Evolutionary conservation across 1,140 invertebrate species (phyloP).

Genomic region (Papilio machaon): DNA sequence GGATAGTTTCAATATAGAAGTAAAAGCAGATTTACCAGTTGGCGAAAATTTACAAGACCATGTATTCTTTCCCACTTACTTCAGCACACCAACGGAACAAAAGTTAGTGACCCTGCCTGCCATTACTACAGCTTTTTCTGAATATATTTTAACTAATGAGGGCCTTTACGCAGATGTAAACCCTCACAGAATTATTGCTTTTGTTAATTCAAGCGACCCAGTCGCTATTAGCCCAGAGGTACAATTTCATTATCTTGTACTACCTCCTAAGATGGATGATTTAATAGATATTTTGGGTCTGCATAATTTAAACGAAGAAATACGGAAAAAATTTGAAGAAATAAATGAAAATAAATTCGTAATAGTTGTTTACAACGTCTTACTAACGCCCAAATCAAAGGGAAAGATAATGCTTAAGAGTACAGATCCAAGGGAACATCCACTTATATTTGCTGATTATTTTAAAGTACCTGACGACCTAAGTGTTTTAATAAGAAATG

Average conservation of each 20-base stretch:
- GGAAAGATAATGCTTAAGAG: conserved; percentile 83
- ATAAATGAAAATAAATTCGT: conserved; percentile 69
- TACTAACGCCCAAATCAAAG: conserved; percentile 83
- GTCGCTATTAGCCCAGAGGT: conserved; percentile 53
- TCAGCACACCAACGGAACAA: conserved; percentile 46
- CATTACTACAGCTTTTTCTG: conserved; percentile 40
- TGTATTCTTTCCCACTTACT: conserved; percentile 63
- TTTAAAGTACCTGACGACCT: conserved; percentile 83
- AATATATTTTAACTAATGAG: conserved; percentile 49
- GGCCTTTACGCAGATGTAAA: conserved; percentile 49
- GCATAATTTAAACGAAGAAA: conserved; percentile 51
- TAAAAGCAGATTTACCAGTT: conserved; percentile 83
- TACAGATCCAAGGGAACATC: conserved; percentile 83
- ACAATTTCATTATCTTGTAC: conserved; percentile 56
- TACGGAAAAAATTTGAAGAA: conserved; percentile 47
- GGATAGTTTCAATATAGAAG: conserved; percentile 83
- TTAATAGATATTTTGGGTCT: conserved; percentile 51
- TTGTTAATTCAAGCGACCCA: conserved; percentile 57
- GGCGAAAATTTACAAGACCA: conserved; percentile 87
- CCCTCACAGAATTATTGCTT: conserved; percentile 54
- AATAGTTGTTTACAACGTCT: conserved; percentile 68
- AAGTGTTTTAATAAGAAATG: conserved; percentile 80
- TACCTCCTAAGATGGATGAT: conserved; percentile 47
- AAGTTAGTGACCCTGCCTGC: conserved; percentile 41
- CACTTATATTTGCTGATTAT: conserved; percentile 87